Base-by-base conservation (phyloP, 2,113 vertebrate genomes). In the Acinonyx jubatus region DNA sequence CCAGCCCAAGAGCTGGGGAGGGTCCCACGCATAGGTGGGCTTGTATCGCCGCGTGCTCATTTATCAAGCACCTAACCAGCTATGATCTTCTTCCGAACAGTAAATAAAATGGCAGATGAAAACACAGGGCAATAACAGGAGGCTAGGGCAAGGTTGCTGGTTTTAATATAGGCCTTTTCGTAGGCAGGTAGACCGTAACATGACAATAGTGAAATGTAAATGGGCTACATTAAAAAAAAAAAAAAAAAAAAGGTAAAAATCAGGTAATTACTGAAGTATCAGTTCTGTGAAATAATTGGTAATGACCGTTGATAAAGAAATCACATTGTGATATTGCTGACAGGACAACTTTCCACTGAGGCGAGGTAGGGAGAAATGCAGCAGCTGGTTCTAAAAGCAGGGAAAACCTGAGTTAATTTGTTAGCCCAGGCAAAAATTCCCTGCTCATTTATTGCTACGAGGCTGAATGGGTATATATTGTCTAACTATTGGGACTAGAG, bases 271-370 rank as follows among this genome's bases (percentile, higher is more conserved):
- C 92, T 12, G 50, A 94, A 89, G 96, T 92, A 83, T 94, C 93
- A 36, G 88, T 88, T 98, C 98, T 96, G 94, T n/a, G 92, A 98
- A 98, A 98, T 98, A 97, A 98, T 98, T 96, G 95, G 83, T 97
- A 96, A 98, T 97, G 98, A 97, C 95, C 82, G 98, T 97, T 97
- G 98, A 98, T 98, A 97, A 98, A 98, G 97, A 98, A 98, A 97
- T 98, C 97, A 95, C 78, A 94, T 16, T n/a, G 71, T 55, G 95
- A 97, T 96, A n/a, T 41, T 97, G 98, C 96, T 97, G 97, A 98
- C 96, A 94, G 97, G 31, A 89, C 89, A 25, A 7, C 93, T 98
- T 97, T 61, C 93, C 63, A 14, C 29, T 18, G 80, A 78, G 25
- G 57, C 48, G 55, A 45, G 45, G n/a, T 61, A 33, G 5, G n/a